phyloP scores from a whole-genome alignment of 1,140 invertebrate species.

The Mesaphorura yosii region DNA sequence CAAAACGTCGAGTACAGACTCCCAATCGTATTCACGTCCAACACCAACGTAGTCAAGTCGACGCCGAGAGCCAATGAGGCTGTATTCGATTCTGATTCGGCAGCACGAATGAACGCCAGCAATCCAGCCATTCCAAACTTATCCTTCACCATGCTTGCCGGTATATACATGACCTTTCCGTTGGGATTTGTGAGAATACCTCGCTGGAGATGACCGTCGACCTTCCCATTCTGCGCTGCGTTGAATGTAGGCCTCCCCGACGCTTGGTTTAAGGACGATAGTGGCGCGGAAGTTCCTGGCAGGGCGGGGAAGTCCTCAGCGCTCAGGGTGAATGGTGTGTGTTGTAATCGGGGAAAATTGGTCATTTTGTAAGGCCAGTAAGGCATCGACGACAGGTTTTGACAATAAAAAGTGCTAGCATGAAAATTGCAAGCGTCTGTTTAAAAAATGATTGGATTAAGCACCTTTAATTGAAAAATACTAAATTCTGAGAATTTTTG shows the following conservation, averaged over 20 bases:
- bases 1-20: conserved; percentile 94
- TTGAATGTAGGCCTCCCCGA: neutral
- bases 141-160: conserved; percentile 94
- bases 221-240: conserved; percentile 1
- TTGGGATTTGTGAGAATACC: conserved; percentile 90
- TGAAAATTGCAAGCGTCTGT: no score
- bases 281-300: conserved; percentile 46
- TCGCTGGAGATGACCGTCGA: conserved; percentile 44
- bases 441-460: no score
- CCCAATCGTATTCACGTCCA: conserved; percentile 95
- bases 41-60: conserved; percentile 89
- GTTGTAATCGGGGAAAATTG: conserved; percentile 79
- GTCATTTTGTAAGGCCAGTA: no score
- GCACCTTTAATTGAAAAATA: no score
- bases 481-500: no score
- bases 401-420: conserved; percentile 66
- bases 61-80: conserved; percentile 90
- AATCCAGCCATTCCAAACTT: conserved; percentile 98
- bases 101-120: conserved; percentile 90
- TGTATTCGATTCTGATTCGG: conserved; percentile 89
- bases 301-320: conserved; percentile 97
- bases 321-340: conserved; percentile 94
- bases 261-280: conserved; percentile 28
- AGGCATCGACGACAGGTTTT: conserved; percentile 66
- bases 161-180: conserved; percentile 94